Base-by-base conservation (phyloP, 23 tunicate genomes). In the Styela clava region DNA sequence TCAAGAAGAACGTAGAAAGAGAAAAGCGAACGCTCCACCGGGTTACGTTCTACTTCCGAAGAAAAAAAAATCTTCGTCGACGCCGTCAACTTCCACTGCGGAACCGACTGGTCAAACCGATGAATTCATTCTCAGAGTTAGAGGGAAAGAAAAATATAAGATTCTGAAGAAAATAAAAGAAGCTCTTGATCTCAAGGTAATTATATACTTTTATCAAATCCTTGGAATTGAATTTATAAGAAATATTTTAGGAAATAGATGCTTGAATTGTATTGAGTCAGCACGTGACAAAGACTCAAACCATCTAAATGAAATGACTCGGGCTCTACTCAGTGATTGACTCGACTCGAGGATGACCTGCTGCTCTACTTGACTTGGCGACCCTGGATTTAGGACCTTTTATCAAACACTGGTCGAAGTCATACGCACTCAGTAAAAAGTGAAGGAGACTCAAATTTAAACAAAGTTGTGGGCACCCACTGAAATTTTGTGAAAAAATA, bases 151-250 rank as follows among this genome's bases (percentile, higher is more conserved):
- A 44, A 76, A 76, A 24, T 76, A 76, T 52, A 44, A 76, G 27
- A 52, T 76, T 23, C 27, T 76, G 7, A 44, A 25, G 81, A 52
- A 76, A 24, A 76, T 76, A 22, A 76, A 76, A 25, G 81, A 76
- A 29, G 81, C 81, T 16, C 2, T 76, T 22, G 65, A 76, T 29
- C 32, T 91, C 33, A 82, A 74, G 87, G 97, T 86, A 30, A 51
- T 64, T 34, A 79, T 74, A 35, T 68, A 74, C 29, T 83, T 77
- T n/a, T 78, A 79, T 24, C 90, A 90, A 34, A 70, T 62, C n/a
- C n/a, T n/a, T n/a, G n/a, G 69, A 89, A 80, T 61, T 61, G 64
- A 61, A 19, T 61, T 61, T 61, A 19, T 21, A 61, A 61, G 64
- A 21, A 21, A 19, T 19, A 61, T 61, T 61, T 21, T 19, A 19